Percentiles rank a stretch among this genome's conserved stretches.
These are phyloP conservation scores for Vandiemenella viatica DNA, from an alignment of 2,888 invertebrate species.

Conservation along the genomic window DNA sequence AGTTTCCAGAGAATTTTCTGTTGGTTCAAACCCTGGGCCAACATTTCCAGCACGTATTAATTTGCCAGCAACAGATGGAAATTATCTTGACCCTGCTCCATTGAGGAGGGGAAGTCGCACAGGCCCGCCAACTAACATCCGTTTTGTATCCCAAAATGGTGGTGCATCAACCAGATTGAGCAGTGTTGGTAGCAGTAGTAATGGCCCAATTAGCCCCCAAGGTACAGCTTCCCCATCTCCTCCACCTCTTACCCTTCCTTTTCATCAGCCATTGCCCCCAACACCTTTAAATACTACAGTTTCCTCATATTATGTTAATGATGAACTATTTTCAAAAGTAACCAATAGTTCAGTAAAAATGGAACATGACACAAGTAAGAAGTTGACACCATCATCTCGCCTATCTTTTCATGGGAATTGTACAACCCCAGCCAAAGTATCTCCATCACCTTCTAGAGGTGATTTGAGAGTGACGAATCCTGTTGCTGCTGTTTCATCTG, in stretches of 20 bases:
- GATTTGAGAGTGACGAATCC: too few species aligned
- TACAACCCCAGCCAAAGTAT: background rate
- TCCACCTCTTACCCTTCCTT: constrained; percentile 25
- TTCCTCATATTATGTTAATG: constrained; percentile 16
- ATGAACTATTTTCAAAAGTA: constrained; percentile 9
- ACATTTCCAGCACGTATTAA: constrained; percentile 28
- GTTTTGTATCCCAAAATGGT: constrained; percentile 23
- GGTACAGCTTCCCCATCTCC: constrained; percentile 28
- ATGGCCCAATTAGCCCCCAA: constrained; percentile 30
- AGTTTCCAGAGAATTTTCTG: constrained; percentile 27
- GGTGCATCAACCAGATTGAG: constrained; percentile 26
- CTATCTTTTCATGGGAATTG: background rate
- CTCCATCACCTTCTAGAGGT: too few species aligned
- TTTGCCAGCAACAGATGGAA: constrained; percentile 27
- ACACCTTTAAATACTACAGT: constrained; percentile 6
- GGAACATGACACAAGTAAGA: background rate
- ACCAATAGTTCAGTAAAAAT: background rate
- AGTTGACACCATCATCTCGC: background rate
- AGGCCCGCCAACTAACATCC: constrained; percentile 15
- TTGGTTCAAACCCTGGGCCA: constrained; percentile 27
- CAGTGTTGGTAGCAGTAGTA: constrained; percentile 28
- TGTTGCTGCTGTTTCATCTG: too few species aligned
- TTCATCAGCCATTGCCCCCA: constrained; percentile 27
- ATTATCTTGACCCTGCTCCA: constrained; percentile 34
- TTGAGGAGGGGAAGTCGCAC: constrained; percentile 22